Evolutionary conservation across 1,140 invertebrate genomes (phyloP).

Genomic region (Eumeta japonica): DNA sequence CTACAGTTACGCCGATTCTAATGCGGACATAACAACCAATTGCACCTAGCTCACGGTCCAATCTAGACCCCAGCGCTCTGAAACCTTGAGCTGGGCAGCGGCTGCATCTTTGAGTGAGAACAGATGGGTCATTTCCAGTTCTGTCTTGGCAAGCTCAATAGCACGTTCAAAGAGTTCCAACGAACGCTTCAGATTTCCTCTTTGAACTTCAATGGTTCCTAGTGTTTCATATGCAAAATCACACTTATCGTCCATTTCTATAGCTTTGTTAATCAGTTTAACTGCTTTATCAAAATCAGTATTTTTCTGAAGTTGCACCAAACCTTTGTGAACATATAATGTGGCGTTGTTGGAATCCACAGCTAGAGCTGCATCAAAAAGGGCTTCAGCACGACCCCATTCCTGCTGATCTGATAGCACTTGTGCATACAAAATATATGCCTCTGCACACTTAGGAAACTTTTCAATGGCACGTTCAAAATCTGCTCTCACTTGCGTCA

Average conservation of each 20-base stretch:
- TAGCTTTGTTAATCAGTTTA: slow-evolving; percentile 76
- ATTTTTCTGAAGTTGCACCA: slow-evolving; percentile 80
- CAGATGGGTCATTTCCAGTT: slow-evolving; percentile 84
- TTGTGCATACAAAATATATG: slow-evolving; percentile 80
- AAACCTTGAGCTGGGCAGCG: slow-evolving; percentile 79
- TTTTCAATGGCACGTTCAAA: slow-evolving; percentile 76
- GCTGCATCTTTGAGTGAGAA: slow-evolving; percentile 84
- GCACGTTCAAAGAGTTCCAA: slow-evolving; percentile 87
- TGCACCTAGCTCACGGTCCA: slow-evolving; percentile 54
- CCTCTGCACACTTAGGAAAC: slow-evolving; percentile 83
- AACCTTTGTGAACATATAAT: slow-evolving; percentile 82
- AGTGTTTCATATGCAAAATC: slow-evolving; percentile 94
- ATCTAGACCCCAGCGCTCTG: slow-evolving; percentile 70
- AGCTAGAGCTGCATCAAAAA: slow-evolving; percentile 78
- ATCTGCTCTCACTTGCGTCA: slow-evolving; percentile 60
- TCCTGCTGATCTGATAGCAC: slow-evolving; percentile 80
- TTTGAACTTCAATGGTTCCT: slow-evolving; percentile 90
- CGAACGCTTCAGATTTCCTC: slow-evolving; percentile 79
- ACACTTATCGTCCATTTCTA: slow-evolving; percentile 87
- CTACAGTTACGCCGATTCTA: too few species aligned
- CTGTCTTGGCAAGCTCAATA: slow-evolving; percentile 79
- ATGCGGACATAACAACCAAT: too few species aligned
- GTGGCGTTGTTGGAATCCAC: slow-evolving; percentile 84
- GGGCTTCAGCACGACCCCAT: slow-evolving; percentile 77
- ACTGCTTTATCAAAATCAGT: slow-evolving; percentile 78